Percentiles rank a stretch among this genome's conserved stretches.
Conservation (phyloP, 2,113 vertebrate genomes). For the rat (Rattus norvegicus) region GRCr8 NC_086021.1:69543501-69544000, state of each 20-base stretch:
- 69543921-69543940: not conserved
- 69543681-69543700: not conserved
- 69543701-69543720: no score
- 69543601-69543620: not conserved
- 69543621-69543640: not conserved
- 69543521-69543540: constrained; percentile 50
- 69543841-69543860: not conserved
- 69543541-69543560: constrained; percentile 28
- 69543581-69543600: constrained; percentile 24
- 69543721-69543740: not conserved
- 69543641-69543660: not conserved
- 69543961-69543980: not conserved
- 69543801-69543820: no score
- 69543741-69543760: not conserved
- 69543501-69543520: not conserved
- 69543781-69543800: not conserved
- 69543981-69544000: not conserved
- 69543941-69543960: not conserved
- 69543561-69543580: constrained; percentile 48
- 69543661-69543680: not conserved
- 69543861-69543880: not conserved
- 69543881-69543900: not conserved
- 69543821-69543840: not conserved
- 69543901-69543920: not conserved
- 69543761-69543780: not conserved